Evolutionary conservation across 2,888 invertebrate genomes (phyloP), one percentile per base, ranked within the genome.

Genomic region (Amiota minor): DNA sequence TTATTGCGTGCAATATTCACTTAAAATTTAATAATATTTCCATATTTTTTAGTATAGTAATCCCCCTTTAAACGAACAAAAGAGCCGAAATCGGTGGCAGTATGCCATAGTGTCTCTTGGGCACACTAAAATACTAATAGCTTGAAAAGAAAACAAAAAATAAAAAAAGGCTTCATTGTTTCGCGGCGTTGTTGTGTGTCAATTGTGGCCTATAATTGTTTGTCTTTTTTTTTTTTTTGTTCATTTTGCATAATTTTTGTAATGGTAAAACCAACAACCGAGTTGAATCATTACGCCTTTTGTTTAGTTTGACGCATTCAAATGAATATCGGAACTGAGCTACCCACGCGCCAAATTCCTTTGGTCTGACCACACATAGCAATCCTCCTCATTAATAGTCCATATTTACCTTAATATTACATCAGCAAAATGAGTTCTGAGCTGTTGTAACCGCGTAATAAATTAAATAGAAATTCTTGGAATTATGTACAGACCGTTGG

Each of bases 361-460:
- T 35, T 35, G n/a, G 14, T 35, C 18, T 35, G 1, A 2, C 20
- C 1, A 16, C 4, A n/a, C 61, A 23, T 11, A 23, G 1, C 61
- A 61, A 61, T 18, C 20, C 35, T 11, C 76, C 78, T 79, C 81
- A 78, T 79, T 83, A 84, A 84, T 77, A 76, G 74, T 71, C 56
- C 55, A 69, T 56, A 70, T 70, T 70, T 70, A 45, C 55, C 35
- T 59, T 59, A 49, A 47, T 59, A 83, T 83, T 83, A 83, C 83
- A 85, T 85, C 85, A 83, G 83, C 84, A 62, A 83, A 83, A 80
- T 80, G 81, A 84, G 80, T 79, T 85, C 82, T 78, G 75, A 76
- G 75, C 71, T 53, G 74, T 73, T 75, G 77, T 74, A 16, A 74
- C 74, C 74, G 74, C 73, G 73, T 79, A 83, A 80, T 82, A 82